Conservation (phyloP, 1,140 invertebrate species). For the Drosophila willistoni region DNA sequence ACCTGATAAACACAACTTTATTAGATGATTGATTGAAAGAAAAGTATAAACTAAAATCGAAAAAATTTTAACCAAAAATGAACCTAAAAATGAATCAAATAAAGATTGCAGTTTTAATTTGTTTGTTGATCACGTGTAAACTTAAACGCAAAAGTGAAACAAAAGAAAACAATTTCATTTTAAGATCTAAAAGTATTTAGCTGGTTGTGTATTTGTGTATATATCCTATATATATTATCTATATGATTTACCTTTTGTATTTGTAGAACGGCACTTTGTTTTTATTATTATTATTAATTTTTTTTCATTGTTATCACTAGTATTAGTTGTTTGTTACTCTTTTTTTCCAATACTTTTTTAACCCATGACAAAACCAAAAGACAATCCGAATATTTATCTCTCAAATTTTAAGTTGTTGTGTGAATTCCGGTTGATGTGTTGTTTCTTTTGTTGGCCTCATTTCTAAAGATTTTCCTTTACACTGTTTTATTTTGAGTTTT, state of each 20-base stretch:
- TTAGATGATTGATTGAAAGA: slow-evolving; percentile 18
- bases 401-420: neutral
- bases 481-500: slow-evolving; percentile 1
- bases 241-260: slow-evolving; percentile 60
- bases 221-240: slow-evolving; percentile 43
- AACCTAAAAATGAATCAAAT: slow-evolving; percentile 63
- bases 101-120: slow-evolving; percentile 79
- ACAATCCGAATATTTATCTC: neutral
- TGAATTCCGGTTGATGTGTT: slow-evolving; percentile 3
- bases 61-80: slow-evolving; percentile 22
- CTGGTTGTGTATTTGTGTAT: slow-evolving; percentile 32
- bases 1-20: slow-evolving; percentile 34
- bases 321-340: slow-evolving; percentile 14
- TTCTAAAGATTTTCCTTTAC: slow-evolving; percentile 1
- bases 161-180: slow-evolving; percentile 36
- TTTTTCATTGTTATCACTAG: slow-evolving; percentile 17
- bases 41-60: slow-evolving; percentile 37
- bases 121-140: slow-evolving; percentile 53
- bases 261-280: slow-evolving; percentile 77
- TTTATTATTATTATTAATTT: slow-evolving; percentile 60
- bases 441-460: slow-evolving; percentile 2
- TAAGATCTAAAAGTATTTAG: slow-evolving; percentile 35
- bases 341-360: slow-evolving; percentile 8
- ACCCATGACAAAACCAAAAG: neutral
- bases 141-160: slow-evolving; percentile 33